A percentile compares a stretch with the other conserved stretches of the same genome.
Evolutionary conservation across 2,113 vertebrate species (phyloP).

Genomic region (Microcebus lehilahytsara): DNA sequence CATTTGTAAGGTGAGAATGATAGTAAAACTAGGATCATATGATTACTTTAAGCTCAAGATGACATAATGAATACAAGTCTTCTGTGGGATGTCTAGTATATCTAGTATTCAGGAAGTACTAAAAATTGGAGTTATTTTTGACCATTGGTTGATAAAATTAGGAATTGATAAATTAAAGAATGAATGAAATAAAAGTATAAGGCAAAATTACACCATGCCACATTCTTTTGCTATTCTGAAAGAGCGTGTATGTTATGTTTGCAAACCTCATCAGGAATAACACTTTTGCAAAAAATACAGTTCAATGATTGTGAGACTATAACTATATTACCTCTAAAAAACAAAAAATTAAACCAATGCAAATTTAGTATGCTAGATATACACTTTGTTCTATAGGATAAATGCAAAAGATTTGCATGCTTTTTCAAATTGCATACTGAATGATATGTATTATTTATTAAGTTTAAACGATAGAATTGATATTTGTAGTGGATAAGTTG

Average conservation of each 20-base stretch:
- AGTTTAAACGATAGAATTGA: constrained; percentile 13
- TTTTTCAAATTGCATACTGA: constrained; percentile 5
- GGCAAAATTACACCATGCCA: neutral
- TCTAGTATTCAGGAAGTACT: neutral
- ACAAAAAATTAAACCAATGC: neutral
- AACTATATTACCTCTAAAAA: neutral
- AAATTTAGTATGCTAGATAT: neutral
- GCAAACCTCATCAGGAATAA: neutral
- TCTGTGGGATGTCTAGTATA: neutral
- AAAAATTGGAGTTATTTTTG: neutral
- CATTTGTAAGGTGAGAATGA: neutral
- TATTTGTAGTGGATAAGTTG: neutral
- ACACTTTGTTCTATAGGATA: neutral
- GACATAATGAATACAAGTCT: neutral
- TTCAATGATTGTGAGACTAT: neutral
- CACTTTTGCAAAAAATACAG: neutral
- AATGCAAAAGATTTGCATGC: neutral
- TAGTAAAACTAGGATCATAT: neutral
- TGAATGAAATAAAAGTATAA: neutral
- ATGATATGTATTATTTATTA: neutral
- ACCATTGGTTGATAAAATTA: neutral
- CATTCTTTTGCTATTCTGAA: constrained; percentile 26
- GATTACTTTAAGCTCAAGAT: neutral
- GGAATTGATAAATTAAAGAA: neutral
- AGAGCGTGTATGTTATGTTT: neutral